A percentile compares a stretch with the other conserved stretches of the same genome.
Evolutionary conservation across 2,113 vertebrate genomes (phyloP).

Genomic region (Alaudala cheleensis): DNA sequence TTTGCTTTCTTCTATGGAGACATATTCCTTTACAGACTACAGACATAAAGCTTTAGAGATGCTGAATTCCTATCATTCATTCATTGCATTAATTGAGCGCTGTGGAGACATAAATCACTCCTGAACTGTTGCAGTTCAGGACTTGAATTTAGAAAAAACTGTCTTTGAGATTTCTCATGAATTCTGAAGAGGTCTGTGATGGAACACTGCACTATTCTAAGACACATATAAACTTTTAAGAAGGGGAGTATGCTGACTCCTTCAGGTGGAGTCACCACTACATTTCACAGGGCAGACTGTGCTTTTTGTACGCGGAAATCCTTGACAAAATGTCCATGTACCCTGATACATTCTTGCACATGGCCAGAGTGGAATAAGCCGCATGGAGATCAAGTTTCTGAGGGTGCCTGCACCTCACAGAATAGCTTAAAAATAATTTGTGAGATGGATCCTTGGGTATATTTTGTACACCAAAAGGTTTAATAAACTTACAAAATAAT

Average conservation of each 20-base stretch:
- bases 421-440: too few relatives aligned
- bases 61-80: not conserved
- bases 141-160: not conserved
- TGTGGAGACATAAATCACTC: not conserved
- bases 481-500: too few relatives aligned
- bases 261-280: not conserved
- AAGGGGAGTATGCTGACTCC: not conserved
- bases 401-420: too few relatives aligned
- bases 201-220: not conserved
- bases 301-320: not conserved
- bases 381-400: too few relatives aligned
- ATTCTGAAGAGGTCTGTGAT: not conserved
- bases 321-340: not conserved
- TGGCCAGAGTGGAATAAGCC: too few relatives aligned
- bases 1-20: not conserved
- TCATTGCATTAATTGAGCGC: not conserved
- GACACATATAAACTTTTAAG: not conserved
- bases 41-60: not conserved
- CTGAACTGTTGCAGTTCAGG: not conserved
- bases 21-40: not conserved
- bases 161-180: not conserved
- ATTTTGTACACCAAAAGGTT: too few relatives aligned
- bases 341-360: not conserved
- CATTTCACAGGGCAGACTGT: not conserved
- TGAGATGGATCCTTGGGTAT: too few relatives aligned